phyloP scores from a whole-genome alignment of 2,797 vertebrate genomes.

The Spinibarbus caldwelli region DNA sequence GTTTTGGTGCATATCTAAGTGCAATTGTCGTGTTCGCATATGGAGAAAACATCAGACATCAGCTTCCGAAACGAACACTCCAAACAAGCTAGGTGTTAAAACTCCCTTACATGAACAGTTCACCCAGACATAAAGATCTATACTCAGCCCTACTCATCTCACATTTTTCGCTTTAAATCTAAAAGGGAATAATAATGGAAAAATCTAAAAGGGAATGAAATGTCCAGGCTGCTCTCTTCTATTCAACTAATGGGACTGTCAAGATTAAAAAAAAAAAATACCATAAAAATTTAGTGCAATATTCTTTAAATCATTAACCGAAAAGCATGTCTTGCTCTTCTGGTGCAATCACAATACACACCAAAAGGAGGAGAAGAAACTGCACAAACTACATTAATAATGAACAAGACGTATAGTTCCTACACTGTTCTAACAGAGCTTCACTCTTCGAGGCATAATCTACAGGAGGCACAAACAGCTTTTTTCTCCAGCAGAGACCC shows the following conservation, averaged over 20 bases:
- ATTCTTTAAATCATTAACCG: neutral
- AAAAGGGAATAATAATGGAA: no score
- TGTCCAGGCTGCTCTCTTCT: neutral
- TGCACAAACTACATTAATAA: neutral
- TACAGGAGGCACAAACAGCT: neutral
- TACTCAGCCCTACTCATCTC: no score
- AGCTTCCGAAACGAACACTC: neutral
- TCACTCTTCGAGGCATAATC: neutral
- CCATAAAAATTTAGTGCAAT: neutral
- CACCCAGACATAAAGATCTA: no score
- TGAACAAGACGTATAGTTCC: neutral
- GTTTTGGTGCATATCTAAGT: neutral
- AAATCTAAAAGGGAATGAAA: no score
- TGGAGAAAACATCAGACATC: neutral
- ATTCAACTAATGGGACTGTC: neutral
- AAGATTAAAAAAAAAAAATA: no score
- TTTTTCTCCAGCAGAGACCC: conserved; percentile 20
- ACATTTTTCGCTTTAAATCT: no score
- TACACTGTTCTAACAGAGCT: neutral
- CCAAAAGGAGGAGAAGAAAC: neutral
- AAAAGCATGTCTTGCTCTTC: neutral
- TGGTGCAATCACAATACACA: neutral
- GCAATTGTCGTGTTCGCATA: neutral
- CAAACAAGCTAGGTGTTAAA: neutral
- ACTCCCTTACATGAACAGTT: neutral